These are phyloP conservation scores for Apamea epomidion DNA, from an alignment of 2,888 invertebrate genomes.

Conservation along the genomic window DNA sequence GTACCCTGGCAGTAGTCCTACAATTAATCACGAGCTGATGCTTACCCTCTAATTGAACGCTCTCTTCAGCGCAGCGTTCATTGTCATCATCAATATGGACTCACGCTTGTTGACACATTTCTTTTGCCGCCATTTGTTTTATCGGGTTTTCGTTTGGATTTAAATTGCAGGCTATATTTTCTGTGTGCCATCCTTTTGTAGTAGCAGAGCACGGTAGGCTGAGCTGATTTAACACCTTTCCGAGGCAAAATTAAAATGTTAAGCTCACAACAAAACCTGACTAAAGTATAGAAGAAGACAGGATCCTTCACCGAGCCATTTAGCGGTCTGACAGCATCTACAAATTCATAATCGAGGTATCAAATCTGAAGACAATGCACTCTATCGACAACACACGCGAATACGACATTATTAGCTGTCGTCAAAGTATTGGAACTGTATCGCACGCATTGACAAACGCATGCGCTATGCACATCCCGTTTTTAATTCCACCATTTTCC, in stretches of 20 bases:
- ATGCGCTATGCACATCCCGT: not conserved
- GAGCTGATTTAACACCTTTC: not conserved
- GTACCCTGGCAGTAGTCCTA: slow-evolving; percentile 40
- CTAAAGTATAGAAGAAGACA: not conserved
- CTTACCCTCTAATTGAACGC: slow-evolving; percentile 83
- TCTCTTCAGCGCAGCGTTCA: slow-evolving; percentile 71
- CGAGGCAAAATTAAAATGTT: not conserved
- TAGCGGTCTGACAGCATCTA: not conserved
- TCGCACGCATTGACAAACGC: not conserved
- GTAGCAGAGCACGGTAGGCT: not conserved
- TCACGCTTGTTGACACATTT: slow-evolving; percentile 52
- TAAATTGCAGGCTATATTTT: slow-evolving; percentile 32
- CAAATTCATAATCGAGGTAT: not conserved
- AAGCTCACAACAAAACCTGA: too few species aligned
- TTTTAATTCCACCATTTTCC: slow-evolving; percentile 29
- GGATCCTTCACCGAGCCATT: not conserved
- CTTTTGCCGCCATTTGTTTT: slow-evolving; percentile 58
- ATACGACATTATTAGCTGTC: not conserved
- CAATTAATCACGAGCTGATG: slow-evolving; percentile 74
- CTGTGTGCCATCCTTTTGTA: not conserved
- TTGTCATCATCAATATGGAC: slow-evolving; percentile 78
- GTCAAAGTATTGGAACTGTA: not conserved
- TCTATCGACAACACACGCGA: not conserved
- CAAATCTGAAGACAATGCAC: not conserved
- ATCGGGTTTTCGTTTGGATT: slow-evolving; percentile 45